Conservation (phyloP, 1,140 invertebrate species). For the Tyrophagus putrescentiae region DNA sequence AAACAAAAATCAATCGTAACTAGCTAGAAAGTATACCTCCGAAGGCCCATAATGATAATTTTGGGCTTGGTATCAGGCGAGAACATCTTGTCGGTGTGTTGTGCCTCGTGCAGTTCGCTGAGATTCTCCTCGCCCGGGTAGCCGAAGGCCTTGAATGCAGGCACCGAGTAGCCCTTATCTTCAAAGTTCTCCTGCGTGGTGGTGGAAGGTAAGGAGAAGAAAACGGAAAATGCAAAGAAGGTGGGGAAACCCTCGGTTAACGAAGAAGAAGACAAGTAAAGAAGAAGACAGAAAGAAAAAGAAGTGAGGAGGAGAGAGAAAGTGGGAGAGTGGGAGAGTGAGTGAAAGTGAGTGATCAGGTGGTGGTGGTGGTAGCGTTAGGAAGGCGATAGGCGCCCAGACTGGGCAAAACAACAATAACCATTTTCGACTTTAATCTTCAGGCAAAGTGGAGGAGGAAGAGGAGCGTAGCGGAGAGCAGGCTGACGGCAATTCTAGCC, state of each 20-base stretch:
- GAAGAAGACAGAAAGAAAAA: no score
- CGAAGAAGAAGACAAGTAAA: background rate
- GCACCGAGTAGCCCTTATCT: slow-evolving; percentile 46
- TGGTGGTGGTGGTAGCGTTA: no score
- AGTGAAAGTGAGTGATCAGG: no score
- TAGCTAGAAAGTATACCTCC: slow-evolving; percentile 47
- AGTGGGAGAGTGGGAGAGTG: no score
- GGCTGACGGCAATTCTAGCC: no score
- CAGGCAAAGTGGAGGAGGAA: no score
- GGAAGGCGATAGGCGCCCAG: no score
- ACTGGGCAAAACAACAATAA: no score
- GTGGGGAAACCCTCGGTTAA: background rate
- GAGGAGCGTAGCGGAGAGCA: no score
- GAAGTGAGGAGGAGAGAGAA: no score
- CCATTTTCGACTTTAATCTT: no score
- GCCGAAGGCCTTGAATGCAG: slow-evolving; percentile 76
- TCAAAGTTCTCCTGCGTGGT: slow-evolving; percentile 36
- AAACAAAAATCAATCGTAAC: background rate
- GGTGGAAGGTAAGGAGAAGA: background rate
- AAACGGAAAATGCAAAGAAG: no score
- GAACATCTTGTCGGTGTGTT: slow-evolving; percentile 28
- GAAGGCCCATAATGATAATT: slow-evolving; percentile 85
- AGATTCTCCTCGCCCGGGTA: slow-evolving; percentile 72
- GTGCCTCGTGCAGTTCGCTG: slow-evolving; percentile 45
- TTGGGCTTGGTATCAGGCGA: slow-evolving; percentile 65